Base-by-base conservation (phyloP, 1,140 invertebrate species). In the Pissodes strobi region DNA sequence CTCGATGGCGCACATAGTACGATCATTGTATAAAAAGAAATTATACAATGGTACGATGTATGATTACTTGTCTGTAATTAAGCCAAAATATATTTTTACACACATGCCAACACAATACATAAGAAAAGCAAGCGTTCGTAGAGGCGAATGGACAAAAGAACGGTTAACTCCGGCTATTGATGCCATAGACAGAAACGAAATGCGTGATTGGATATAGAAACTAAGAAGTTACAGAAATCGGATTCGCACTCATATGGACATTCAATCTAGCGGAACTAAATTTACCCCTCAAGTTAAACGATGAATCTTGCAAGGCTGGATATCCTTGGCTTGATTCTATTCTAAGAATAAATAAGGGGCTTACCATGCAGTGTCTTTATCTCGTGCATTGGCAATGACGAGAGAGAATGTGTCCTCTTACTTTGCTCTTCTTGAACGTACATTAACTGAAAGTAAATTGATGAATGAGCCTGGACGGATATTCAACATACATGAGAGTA, bases 401-500 rank as follows among this genome's bases (percentile, higher is more conserved):
- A n/a, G n/a, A n/a, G n/a, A n/a, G n/a, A n/a, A n/a, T n/a, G n/a
- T n/a, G n/a, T n/a, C n/a, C n/a, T n/a, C n/a, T n/a, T n/a, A n/a
- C n/a, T n/a, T n/a, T n/a, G n/a, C n/a, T n/a, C n/a, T n/a, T n/a
- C n/a, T n/a, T n/a, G n/a, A 76, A 71, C 52, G 77, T 72, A 53
- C 74, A 2, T 38, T 77, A 19, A 72, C 37, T 13, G 49, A 69
- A 25, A 65, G 71, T 61, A 38, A 67, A 53, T 37, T 72, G n/a
- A 1, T 66, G 10, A 27, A 66, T 51, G 77, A 76, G 55, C 78
- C 77, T 6, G 69, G 72, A 0, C 39, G 67, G 48, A 74, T 80
- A 41, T 81, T 58, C 41, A 80, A 80, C 66, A 74, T 78, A n/a
- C n/a, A n/a, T n/a, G n/a, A n/a, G n/a, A n/a, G 57, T 76, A 81